Base-by-base conservation (phyloP, 2,888 invertebrate genomes). In the Ypsolopha scabrella region DNA sequence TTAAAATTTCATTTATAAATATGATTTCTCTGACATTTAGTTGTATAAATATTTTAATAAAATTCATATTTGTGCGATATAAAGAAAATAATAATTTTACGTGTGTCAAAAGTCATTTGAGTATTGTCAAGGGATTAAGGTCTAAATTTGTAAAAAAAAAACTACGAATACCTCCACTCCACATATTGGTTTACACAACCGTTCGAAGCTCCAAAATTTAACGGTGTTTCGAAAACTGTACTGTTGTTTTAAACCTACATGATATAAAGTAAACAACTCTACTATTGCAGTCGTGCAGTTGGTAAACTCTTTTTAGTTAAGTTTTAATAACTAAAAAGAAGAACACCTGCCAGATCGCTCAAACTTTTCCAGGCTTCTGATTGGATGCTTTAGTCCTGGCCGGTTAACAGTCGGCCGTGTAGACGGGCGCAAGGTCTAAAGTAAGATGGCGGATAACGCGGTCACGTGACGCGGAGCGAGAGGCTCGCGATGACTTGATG, bases 401-500 rank as follows among this genome's bases (percentile, higher is more conserved):
- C 37, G 43, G 43, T 46, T 76, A 83, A 57, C 83, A 83, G 67
- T 83, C 75, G 45, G 81, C 80, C 10, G 91, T 89, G 75, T 94
- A 95, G 57, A 94, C 93, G 43, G 94, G 94, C 65, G 94, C 94
- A 56, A 95, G 87, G 81, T 94, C 94, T 47, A 95, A 89, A 41
- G 94, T 94, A 66, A 95, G 90, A 77, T 92, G 93, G 54, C 94
- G 89, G 58, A 94, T 88, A 59, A 94, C 92, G 72, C 94, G 92
- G 87, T 94, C 94, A 62, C 94, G 89, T 53, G 92, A 93, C 53
- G 94, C 94, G 53, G 96, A 92, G 64, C 95, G 90, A 56, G 92
- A 93, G 53, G 92, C 93, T 72, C 92, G 91, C 58, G 94, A 94
- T 24, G 96, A 94, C 79, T 95, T 93, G 72, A 97, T 96, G 72